Evolutionary conservation across 64 coral and sea anemone genomes (phyloP), one percentile per base, ranked within the genome.

Genomic region (Montipora cactus): DNA sequence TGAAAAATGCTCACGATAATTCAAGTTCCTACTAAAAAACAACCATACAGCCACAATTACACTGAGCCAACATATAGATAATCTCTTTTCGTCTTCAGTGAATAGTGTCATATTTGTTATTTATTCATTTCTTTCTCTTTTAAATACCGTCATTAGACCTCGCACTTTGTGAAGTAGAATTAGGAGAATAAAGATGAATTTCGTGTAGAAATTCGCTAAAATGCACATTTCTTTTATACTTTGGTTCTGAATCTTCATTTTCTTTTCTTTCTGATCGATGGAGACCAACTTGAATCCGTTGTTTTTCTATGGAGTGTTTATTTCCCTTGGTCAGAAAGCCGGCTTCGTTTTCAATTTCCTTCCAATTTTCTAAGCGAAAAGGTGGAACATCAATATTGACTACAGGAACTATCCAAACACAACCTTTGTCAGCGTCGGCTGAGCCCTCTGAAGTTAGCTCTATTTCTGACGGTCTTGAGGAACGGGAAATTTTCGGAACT

Each of bases 131-230:
- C 7, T 70, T 85, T 45, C 48, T 23, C 45, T 14, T 85, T 22
- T 57, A 57, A 9, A 70, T 14, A 49, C 66, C 82, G 22, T 70
- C 81, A n/a, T 45, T 70, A 8, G 82, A 85, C 44, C 64, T 85
- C 4, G 14, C 19, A 47, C 82, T 85, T 10, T 89, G 87, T 46
- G 53, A 23, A 2, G 89, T 91, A 51, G 89, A 81, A 0, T 71
- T 48, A 4, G 89, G 89, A 80, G 89, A 79, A 81, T 91, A 91
- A 25, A 91, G 78, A 81, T 91, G 89, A 80, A 91, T 78, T 91
- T 91, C 89, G 47, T 91, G 89, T 81, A 91, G 64, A 78, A 91
- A 91, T 67, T 91, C 89, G 51, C 89, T 91, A 50, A 91, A 91
- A 70, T 91, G 89, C 3, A 91, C 89, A 76, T 81, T 91, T 81